Evolutionary conservation across 1,140 invertebrate species (phyloP), one percentile per base, ranked within the genome.

Genomic region (Thrips palmi): DNA sequence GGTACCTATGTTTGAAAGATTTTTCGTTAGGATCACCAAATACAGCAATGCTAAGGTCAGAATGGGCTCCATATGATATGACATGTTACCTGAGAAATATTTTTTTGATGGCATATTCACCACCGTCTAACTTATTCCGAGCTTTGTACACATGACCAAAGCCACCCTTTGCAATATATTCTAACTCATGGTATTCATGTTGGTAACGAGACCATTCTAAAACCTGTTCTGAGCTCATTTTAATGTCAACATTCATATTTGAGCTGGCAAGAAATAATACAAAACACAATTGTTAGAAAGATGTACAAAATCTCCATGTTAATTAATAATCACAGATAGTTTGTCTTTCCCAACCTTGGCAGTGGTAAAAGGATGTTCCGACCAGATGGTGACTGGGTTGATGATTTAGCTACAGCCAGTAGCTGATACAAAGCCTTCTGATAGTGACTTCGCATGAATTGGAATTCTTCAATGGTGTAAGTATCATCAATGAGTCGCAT

Each of bases 71-170:
- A 36, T 5, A 23, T 17, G 17, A 15, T 15, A 24, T 23, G 14
- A 36, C 34, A n/a, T 60, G 62, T 24, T 67, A 70, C 43, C 60
- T 64, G 25, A 83, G 70, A 42, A 60, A 59, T 24, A 86, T 76
- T 56, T 83, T 82, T 54, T 86, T 87, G 2, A 87, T 63, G 8
- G 83, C 83, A 65, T 87, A 87, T 43, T 74, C 62, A 10, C 67
- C 65, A 11, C 70, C 69, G 54, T 87, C 83, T 1, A 86, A 50
- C 48, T 72, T 69, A 54, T 85, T 71, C 48, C 60, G 57, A 1
- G 66, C 73, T 56, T 66, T 62, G 41, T 56, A 70, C 10, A 72
- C 75, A 45, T 62, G 57, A 8, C 75, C 76, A 57, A 84, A 85
- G 4, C 78, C 81, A 32, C 83, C 83, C 41, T 62, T 63, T 20